phyloP scores from a whole-genome alignment of 2,113 vertebrate genomes.

The Leucopsar rothschildi region DNA sequence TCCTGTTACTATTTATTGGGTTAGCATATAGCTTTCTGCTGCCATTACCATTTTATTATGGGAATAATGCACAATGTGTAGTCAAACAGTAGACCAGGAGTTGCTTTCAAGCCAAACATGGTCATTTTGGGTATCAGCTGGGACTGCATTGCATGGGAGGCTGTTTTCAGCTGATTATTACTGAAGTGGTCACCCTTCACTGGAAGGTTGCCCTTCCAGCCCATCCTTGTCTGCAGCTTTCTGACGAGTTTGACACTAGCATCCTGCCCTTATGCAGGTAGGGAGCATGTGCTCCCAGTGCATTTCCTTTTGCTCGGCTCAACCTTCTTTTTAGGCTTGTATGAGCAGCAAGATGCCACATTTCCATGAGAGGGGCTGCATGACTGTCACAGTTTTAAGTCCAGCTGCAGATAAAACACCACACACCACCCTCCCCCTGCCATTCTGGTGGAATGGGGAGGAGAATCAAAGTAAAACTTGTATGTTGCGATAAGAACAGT shows the following conservation, averaged over 20 bases:
- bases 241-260: fast-evolving
- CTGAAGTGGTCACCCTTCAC: not conserved
- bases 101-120: not conserved
- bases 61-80: not conserved
- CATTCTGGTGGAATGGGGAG: not conserved
- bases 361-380: not conserved
- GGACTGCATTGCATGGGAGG: not conserved
- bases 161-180: not conserved
- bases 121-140: not conserved
- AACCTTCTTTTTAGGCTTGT: not conserved
- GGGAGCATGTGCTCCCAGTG: not conserved
- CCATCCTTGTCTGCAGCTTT: not conserved
- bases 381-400: not conserved
- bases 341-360: not conserved
- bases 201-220: not conserved
- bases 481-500: not conserved
- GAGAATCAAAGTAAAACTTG: not conserved
- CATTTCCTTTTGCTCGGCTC: not conserved
- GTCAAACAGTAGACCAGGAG: not conserved
- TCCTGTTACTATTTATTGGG: not conserved
- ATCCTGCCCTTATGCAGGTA: not conserved
- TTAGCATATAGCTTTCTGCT: not conserved
- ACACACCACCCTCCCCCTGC: fast-evolving
- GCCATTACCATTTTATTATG: not conserved
- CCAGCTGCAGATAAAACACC: not conserved